Base-by-base conservation (phyloP, 1,140 invertebrate species). In the Halesus radiatus region DNA sequence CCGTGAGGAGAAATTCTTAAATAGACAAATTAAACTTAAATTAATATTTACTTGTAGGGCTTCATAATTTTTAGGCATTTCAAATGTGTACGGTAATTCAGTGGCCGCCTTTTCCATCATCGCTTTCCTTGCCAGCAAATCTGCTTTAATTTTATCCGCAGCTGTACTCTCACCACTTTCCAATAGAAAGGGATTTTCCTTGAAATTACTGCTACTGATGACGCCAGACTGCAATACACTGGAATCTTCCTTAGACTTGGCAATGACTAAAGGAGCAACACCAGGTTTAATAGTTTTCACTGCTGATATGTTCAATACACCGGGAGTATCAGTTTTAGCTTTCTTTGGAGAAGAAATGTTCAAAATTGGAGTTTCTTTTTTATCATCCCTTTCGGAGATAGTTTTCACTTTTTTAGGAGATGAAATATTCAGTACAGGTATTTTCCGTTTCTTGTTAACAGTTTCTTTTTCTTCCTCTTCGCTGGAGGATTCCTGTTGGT, bases 11-110 rank as follows among this genome's bases (percentile, higher is more conserved):
- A n/a, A n/a, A n/a, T n/a, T n/a, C n/a, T n/a, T n/a, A n/a, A n/a
- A n/a, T n/a, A n/a, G n/a, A n/a, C n/a, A n/a, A n/a, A n/a, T n/a
- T n/a, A n/a, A n/a, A n/a, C n/a, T n/a, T n/a, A n/a, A n/a, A n/a
- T n/a, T n/a, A n/a, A 45, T 56, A 22, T 1, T 78, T 83, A 84
- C 83, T 50, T 77, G 60, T 53, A 96, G 91, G 82, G 91, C 91
- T 79, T 95, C 92, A 85, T 94, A 94, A 50, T 84, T 91, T 45
- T 91, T 89, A 22, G 95, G 94, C 81, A 93, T 92, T 86, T 88
- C 85, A 84, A 92, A 95, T n/a, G 92, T 93, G 78, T 91, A 94
- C 1, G 94, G 93, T n/a, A 95, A 85, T 85, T 94, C 92, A 79
- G 92, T 89, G 76, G 90, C 88, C 3, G 92, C 92, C 85, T 90